These are phyloP conservation scores for Limosa lapponica DNA, from an alignment of 2,797 vertebrate genomes.

Conservation along the genomic window DNA sequence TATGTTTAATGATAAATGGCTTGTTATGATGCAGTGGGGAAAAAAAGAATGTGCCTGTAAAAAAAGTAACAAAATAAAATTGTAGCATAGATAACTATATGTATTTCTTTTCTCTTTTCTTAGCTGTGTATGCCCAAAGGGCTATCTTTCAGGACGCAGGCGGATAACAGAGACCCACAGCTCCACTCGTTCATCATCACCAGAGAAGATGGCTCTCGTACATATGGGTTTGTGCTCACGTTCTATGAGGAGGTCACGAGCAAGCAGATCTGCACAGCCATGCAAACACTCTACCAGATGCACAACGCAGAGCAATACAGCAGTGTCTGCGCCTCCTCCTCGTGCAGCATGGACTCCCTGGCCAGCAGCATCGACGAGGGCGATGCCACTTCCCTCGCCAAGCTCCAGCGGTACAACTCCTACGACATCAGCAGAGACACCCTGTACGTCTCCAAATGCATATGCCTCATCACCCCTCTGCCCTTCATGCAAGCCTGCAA, in stretches of 20 bases:
- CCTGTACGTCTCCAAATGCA: constrained; percentile 93
- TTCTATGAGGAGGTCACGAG: constrained; percentile 96
- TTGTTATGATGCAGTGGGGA: background rate
- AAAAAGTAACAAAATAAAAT: background rate
- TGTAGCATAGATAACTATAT: background rate
- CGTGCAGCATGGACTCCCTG: constrained; percentile 96
- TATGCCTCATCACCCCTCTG: constrained; percentile 93
- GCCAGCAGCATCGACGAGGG: constrained; percentile 91
- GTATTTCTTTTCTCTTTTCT: background rate
- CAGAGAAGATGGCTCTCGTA: constrained; percentile 90
- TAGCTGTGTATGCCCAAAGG: constrained; percentile 98
- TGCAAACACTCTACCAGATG: constrained; percentile 98
- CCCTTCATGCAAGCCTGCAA: constrained; percentile 95
- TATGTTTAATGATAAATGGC: background rate
- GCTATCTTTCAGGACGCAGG: constrained; percentile 92
- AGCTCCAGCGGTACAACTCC: constrained; percentile 80
- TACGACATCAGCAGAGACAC: constrained; percentile 91
- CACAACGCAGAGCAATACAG: constrained; percentile 92
- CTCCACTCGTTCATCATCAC: constrained; percentile 95
- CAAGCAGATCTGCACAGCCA: constrained; percentile 91
- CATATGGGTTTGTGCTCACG: constrained; percentile 94
- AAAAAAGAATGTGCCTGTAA: background rate
- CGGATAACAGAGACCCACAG: constrained; percentile 85
- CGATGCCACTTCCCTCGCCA: constrained; percentile 79
- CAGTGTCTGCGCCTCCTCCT: constrained; percentile 83